phyloP scores from a whole-genome alignment of 2,888 invertebrate genomes.

The Ornithoptera alexandrae region DNA sequence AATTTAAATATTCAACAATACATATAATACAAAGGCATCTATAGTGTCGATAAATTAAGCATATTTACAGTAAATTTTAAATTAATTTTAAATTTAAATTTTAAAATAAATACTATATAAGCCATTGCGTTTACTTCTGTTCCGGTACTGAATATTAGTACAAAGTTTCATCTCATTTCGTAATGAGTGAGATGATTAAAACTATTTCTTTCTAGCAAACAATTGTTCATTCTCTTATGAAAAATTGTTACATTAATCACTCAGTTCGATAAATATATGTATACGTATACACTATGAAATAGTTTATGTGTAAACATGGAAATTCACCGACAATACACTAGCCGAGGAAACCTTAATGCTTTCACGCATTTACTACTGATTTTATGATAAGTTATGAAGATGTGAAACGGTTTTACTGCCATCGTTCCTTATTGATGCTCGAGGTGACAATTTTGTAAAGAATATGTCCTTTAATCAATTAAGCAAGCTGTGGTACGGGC shows the following conservation, averaged over 20 bases:
- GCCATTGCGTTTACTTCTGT: conserved; percentile 1
- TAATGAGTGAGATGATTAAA: not conserved
- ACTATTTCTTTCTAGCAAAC: not conserved
- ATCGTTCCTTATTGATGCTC: not conserved
- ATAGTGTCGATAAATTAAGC: too few species aligned
- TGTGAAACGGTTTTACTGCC: not conserved
- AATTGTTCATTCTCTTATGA: not conserved
- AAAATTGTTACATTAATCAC: conserved; percentile 14
- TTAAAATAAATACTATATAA: not conserved
- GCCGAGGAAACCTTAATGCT: not conserved
- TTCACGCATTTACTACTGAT: not conserved
- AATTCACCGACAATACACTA: not conserved
- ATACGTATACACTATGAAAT: not conserved
- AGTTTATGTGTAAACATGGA: not conserved
- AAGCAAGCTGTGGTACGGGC: conserved; percentile 1
- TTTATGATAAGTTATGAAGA: not conserved
- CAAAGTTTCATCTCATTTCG: not conserved
- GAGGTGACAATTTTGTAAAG: not conserved
- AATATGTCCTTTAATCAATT: conserved; percentile 27
- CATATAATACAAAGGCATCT: too few species aligned
- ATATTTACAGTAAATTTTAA: too few species aligned
- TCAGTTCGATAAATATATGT: conserved; percentile 19
- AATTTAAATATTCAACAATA: too few species aligned
- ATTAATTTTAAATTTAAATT: not conserved
- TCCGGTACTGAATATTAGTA: not conserved